Evolutionary conservation across 1,140 invertebrate species (phyloP).

Genomic region (Caenorhabditis latens): DNA sequence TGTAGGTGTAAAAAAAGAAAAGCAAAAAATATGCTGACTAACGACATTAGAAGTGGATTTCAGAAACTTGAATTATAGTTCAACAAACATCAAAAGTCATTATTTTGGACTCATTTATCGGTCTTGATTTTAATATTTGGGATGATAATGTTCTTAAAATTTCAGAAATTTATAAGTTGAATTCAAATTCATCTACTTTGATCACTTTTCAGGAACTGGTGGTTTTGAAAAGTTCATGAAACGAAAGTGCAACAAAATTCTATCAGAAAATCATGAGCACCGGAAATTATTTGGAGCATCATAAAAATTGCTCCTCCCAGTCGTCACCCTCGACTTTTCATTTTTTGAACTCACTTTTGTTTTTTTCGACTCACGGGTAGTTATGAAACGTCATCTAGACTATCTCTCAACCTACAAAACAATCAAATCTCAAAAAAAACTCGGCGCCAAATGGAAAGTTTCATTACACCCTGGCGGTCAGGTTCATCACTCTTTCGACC

Average conservation of each 20-base stretch:
- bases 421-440: neutral
- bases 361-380: too few species aligned
- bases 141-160: too few species aligned
- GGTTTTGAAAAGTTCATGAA: too few species aligned
- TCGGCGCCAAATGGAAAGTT: constrained; percentile 34
- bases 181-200: too few species aligned
- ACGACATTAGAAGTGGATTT: neutral
- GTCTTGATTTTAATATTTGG: neutral
- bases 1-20: neutral
- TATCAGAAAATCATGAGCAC: too few species aligned
- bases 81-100: neutral
- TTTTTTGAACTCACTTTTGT: too few species aligned
- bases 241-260: too few species aligned
- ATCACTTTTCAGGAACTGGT: too few species aligned
- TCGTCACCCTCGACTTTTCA: too few species aligned
- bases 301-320: too few species aligned
- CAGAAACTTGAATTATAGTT: neutral
- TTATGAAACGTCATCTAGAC: neutral
- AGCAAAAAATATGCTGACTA: neutral
- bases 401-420: neutral
- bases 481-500: neutral
- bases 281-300: too few species aligned
- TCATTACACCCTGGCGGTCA: constrained; percentile 3
- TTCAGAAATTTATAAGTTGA: too few species aligned
- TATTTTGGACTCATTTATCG: neutral